Base-by-base conservation (phyloP, 2,888 invertebrate species). In the Lasioglossum calceatum region DNA sequence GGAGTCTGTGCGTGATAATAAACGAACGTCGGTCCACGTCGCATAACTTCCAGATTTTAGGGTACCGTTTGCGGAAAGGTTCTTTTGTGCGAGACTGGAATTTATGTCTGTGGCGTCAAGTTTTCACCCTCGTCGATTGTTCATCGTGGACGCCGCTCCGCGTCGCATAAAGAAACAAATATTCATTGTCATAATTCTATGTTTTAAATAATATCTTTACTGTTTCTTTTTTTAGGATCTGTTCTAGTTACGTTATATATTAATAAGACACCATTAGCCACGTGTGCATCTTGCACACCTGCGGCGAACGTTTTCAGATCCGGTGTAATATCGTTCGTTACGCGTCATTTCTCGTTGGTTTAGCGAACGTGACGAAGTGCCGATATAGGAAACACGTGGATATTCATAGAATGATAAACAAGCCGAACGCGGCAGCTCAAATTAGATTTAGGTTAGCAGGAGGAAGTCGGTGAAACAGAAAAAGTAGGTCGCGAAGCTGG, bases 321-420 rank as follows among this genome's bases (percentile, higher is more conserved):
- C 76, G 27, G 58, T 58, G 58, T 58, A 39, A 67, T 73, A 77
- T 4, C 72, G 78, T 83, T 81, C 72, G 78, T 83, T 81, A 70
- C 80, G 32, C 78, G 87, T 76, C 71, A 82, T 78, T 81, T 87
- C 80, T 79, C 81, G 77, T 73, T 70, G 87, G 81, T 84, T 86
- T 73, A 81, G 84, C 44, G 77, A 81, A 79, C 87, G 79, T 82
- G 71, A 84, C 87, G 50, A 87, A 77, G 71, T 74, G 79, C 84
- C 77, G 77, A 87, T 87, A 87, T 79, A 87, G 84, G 72, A 73
- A 79, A 77, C 73, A n/a, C 67, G 50, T 1, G 27, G 61, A 44
- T 88, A 87, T 88, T 79, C 87, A 88, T 88, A 88, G 81, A 87
- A 50, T 36, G 81, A 87, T 84, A 88, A 88, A 88, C 84, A 87